Conservation (phyloP, 2,113 vertebrate genomes). For the Paradoxurus hermaphroditus region DNA sequence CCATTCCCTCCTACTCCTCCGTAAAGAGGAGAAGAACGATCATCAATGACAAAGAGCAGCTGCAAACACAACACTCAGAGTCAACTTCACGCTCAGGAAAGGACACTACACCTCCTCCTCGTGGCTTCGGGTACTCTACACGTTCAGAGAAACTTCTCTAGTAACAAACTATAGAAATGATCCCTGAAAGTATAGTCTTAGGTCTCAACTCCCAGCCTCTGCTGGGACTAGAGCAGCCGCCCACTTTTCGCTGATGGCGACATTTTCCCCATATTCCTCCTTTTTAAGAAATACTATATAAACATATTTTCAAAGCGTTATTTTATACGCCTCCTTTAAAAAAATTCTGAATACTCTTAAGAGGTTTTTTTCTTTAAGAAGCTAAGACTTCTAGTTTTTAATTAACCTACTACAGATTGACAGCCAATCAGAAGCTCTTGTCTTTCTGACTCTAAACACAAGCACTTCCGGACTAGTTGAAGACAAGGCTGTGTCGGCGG, state of each 20-base stretch:
- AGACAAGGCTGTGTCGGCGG: not conserved
- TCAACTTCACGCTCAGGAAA: conserved; percentile 1
- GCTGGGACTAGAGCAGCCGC: accelerated
- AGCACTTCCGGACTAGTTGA: not conserved
- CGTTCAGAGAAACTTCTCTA: not conserved
- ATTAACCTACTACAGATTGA: not conserved
- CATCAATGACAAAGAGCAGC: not conserved
- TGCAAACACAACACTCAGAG: not conserved
- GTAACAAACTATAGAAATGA: conserved; percentile 56
- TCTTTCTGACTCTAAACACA: not conserved
- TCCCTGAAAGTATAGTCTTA: conserved; percentile 55
- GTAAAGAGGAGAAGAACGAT: not conserved
- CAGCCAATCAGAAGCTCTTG: not conserved
- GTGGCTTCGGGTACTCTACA: not conserved
- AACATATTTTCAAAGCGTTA: not conserved
- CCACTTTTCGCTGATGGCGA: not conserved
- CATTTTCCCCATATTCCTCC: not conserved
- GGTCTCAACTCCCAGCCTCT: accelerated
- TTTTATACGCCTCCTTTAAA: not conserved
- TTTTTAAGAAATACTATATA: not conserved
- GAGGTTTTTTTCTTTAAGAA: not conserved
- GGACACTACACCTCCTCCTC: not conserved
- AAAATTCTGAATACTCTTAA: not conserved
- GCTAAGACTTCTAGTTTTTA: not conserved
- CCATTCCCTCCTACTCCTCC: not conserved